Conservation (phyloP, 2,113 vertebrate species). For the Tylochromis polylepis region DNA sequence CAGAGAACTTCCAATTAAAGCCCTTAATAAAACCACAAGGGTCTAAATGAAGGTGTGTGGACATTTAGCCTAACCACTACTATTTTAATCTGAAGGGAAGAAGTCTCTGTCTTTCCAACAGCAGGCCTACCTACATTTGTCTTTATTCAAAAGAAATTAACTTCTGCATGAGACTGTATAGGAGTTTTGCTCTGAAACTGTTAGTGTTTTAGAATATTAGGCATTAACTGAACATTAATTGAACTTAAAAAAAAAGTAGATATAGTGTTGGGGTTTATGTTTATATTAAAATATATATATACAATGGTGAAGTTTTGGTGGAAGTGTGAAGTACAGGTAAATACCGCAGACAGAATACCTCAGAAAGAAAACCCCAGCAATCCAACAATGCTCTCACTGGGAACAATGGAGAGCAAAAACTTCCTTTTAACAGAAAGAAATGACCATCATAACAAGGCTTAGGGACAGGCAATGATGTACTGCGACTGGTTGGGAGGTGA, state of each 20-base stretch:
- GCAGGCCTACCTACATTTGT: not conserved
- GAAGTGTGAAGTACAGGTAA: not conserved
- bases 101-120: not conserved
- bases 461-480: not conserved
- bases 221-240: not conserved
- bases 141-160: not conserved
- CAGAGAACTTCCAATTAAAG: constrained; percentile 9
- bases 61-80: not conserved
- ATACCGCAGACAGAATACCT: not conserved
- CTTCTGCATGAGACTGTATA: not conserved
- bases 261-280: not conserved
- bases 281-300: not conserved
- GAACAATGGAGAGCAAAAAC: not conserved
- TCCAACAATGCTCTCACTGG: not conserved
- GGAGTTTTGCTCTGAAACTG: not conserved
- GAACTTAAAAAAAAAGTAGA: not conserved
- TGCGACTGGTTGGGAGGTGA: too few species aligned
- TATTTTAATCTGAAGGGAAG: not conserved
- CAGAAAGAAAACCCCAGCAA: not conserved
- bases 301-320: not conserved
- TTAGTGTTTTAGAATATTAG: not conserved
- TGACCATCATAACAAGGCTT: not conserved
- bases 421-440: not conserved
- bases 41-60: not conserved
- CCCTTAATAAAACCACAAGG: not conserved